phyloP scores from a whole-genome alignment of 2,797 vertebrate species.

The Darevskia nairensis region DNA sequence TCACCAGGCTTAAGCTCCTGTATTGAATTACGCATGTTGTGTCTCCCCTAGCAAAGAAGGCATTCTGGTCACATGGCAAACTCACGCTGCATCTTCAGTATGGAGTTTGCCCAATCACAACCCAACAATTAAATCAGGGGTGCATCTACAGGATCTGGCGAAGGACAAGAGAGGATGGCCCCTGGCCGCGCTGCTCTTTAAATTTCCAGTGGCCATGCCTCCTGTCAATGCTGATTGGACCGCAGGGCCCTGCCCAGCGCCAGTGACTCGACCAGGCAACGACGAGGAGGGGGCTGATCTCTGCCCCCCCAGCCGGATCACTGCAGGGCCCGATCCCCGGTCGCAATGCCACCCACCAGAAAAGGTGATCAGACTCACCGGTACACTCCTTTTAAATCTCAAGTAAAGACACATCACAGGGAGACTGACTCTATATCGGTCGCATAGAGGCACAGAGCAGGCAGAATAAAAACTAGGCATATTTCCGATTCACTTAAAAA shows the following conservation, averaged over 20 bases:
- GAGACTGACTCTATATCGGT: not conserved
- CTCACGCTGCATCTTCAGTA: not conserved
- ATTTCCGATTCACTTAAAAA: not conserved
- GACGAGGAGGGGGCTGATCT: rapidly evolving
- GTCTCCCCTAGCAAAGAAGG: not conserved
- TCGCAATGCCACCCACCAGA: too few relatives aligned
- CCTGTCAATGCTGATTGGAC: too few relatives aligned
- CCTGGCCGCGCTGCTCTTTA: rapidly evolving
- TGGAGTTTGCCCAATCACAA: not conserved
- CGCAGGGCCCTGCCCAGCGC: too few relatives aligned
- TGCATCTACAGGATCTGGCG: not conserved
- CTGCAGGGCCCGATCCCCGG: too few relatives aligned
- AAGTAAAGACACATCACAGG: not conserved
- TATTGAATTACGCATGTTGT: not conserved
- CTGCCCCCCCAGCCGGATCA: too few relatives aligned
- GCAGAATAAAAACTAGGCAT: not conserved
- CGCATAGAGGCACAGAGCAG: not conserved
- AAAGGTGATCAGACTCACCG: not conserved
- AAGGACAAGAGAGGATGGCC: not conserved
- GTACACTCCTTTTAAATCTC: not conserved
- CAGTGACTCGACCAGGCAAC: too few relatives aligned
- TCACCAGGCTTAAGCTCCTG: not conserved
- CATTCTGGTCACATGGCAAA: not conserved
- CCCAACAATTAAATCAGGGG: not conserved
- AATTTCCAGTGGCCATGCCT: too few relatives aligned